phyloP scores from a whole-genome alignment of 2,888 invertebrate genomes.

The Parochlus steinenii region DNA sequence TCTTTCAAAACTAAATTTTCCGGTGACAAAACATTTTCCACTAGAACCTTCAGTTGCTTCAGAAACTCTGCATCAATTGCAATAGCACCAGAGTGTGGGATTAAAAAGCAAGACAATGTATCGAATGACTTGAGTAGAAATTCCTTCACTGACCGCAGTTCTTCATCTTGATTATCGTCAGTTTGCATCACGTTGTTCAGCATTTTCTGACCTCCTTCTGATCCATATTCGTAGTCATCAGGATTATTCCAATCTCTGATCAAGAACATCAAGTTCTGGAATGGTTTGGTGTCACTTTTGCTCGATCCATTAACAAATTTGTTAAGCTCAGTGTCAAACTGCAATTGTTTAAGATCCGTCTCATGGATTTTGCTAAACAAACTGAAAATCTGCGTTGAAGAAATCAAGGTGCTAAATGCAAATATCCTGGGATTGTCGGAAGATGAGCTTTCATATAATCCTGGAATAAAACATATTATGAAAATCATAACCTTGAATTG shows the following conservation, averaged over 20 bases:
- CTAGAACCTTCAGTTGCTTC: constrained; percentile 2
- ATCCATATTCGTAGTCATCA: constrained; percentile 9
- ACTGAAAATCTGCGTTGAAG: constrained; percentile 12
- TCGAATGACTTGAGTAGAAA: constrained; percentile 7
- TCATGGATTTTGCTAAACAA: constrained; percentile 11
- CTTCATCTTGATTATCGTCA: constrained; percentile 7
- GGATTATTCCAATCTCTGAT: constrained; percentile 8
- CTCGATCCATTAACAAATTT: neutral
- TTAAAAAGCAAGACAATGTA: constrained; percentile 8
- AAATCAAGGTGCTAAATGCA: constrained; percentile 12
- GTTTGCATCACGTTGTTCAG: constrained; percentile 3
- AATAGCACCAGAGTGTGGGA: constrained; percentile 12
- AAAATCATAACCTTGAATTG: no score
- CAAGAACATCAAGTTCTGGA: constrained; percentile 12
- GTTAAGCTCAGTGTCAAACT: constrained; percentile 9
- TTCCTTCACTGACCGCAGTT: constrained; percentile 5
- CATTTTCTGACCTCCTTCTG: constrained; percentile 4
- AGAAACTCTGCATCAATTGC: constrained; percentile 13
- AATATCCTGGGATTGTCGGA: constrained; percentile 12
- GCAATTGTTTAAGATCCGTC: constrained; percentile 12
- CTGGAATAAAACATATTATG: no score
- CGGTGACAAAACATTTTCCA: constrained; percentile 7
- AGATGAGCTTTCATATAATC: constrained; percentile 10
- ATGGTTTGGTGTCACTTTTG: constrained; percentile 5
- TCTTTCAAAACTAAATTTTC: constrained; percentile 6